Base-by-base conservation (phyloP, 2,113 vertebrate genomes). In the Nanger granti region DNA sequence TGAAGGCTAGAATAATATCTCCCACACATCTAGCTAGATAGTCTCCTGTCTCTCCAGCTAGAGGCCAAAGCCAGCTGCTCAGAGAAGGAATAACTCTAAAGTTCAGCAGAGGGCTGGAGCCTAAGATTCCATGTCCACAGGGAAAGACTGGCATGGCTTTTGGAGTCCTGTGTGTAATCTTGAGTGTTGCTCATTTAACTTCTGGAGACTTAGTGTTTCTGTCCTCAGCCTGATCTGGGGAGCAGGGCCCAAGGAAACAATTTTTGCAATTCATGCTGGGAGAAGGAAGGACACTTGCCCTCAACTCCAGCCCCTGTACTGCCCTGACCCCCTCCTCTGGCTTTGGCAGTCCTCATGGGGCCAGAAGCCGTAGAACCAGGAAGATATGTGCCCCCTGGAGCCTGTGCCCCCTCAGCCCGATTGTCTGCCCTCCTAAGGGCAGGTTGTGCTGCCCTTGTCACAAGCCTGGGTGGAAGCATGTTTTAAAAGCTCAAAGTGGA, bases 1-100 rank as follows among this genome's bases (percentile, higher is more conserved):
- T 91, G 41, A 94, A 94, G 84, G 55, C 89, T 91, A 49, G 60
- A 93, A 97, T 88, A 94, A 76, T 83, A 89, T 93, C 89, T 93
- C 96, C 86, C 62, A 83, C 91, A 69, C 29, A 52, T 89, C 86
- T 97, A 57, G 37, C 85, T 73, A n/a, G 84, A 31, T 84, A 91
- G 87, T 90, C 59, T 93, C 84, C 60, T 73, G 31, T 82, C 54
- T 76, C 41, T 83, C 49, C 22, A 84, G 84, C 62, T 44, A 57
- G 59, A n/a, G 79, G 29, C 83, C 5, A 8, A 86, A 85, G 37
- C 85, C 96, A 89, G 88, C 82, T 96, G 82, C 83, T 93, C n/a
- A 79, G 34, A 57, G 24, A 95, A 76, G 80, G 95, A n/a, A 47
- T 60, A 49, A 59, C 87, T 96, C 89, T 84, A 37, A 87, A 91